phyloP scores from a whole-genome alignment of 2,797 vertebrate genomes.

The Lacerta bilineata region DNA sequence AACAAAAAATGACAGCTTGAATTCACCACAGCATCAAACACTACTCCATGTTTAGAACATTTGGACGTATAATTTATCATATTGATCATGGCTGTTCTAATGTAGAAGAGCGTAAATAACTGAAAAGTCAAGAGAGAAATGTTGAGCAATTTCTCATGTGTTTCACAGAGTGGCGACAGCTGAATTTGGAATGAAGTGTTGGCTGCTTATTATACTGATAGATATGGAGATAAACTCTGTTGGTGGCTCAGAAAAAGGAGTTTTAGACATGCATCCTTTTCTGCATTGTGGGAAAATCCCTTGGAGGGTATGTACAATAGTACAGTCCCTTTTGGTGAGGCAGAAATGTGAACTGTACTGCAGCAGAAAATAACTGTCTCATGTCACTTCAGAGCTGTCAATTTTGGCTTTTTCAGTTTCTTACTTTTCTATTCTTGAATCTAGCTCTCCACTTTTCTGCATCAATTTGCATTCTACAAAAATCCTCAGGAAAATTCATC shows the following conservation, averaged over 20 bases:
- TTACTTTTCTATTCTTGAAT: too few species aligned
- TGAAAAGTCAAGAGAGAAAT: slow-evolving; percentile 2
- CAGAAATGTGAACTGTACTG: background rate
- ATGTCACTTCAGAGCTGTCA: too few species aligned
- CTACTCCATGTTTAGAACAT: slow-evolving; percentile 11
- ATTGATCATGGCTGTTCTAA: slow-evolving; percentile 13
- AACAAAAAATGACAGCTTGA: slow-evolving; percentile 1
- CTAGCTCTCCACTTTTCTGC: background rate
- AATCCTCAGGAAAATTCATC: too few species aligned
- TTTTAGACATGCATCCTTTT: background rate
- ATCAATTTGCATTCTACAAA: too few species aligned
- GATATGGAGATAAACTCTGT: background rate
- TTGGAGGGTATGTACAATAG: background rate
- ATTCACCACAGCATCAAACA: background rate
- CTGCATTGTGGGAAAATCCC: background rate
- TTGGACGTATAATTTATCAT: background rate
- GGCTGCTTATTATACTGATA: slow-evolving; percentile 20
- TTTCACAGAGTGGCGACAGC: slow-evolving; percentile 13
- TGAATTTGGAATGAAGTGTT: background rate
- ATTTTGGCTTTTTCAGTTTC: too few species aligned
- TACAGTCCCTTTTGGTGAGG: background rate
- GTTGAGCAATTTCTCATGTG: background rate
- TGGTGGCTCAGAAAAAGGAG: background rate
- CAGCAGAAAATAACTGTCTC: too few species aligned
- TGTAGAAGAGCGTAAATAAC: slow-evolving; percentile 8